phyloP scores from a whole-genome alignment of 2,888 invertebrate species.

The Sympetrum striolatum region DNA sequence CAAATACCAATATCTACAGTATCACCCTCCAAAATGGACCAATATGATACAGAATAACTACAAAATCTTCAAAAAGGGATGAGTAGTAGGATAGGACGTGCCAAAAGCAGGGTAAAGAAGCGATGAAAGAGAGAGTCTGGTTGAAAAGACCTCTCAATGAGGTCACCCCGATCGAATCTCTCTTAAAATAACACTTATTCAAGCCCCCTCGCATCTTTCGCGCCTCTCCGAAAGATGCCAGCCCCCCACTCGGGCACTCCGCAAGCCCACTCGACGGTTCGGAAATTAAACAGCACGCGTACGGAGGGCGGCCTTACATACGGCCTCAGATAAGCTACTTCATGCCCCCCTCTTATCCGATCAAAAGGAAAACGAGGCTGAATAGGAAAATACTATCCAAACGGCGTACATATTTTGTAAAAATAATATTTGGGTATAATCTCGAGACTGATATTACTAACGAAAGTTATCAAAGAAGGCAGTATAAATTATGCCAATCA shows the following conservation, averaged over 20 bases:
- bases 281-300: not conserved
- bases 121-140: not conserved
- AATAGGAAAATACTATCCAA: too few species aligned
- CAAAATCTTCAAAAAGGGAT: not conserved
- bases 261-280: not conserved
- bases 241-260: not conserved
- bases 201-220: constrained; percentile 4
- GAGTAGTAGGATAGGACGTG: not conserved
- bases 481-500: too few species aligned
- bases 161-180: constrained; percentile 31
- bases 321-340: not conserved
- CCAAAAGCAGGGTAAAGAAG: not conserved
- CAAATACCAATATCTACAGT: too few species aligned
- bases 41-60: too few species aligned
- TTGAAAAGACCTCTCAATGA: constrained; percentile 31
- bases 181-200: constrained; percentile 39
- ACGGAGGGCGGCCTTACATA: not conserved
- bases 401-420: too few species aligned
- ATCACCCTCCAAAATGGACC: too few species aligned
- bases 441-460: too few species aligned
- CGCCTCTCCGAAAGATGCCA: not conserved
- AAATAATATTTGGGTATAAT: too few species aligned
- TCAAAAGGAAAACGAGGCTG: not conserved
- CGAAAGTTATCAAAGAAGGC: too few species aligned
- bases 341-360: not conserved